phyloP scores from a whole-genome alignment of 1,140 invertebrate species.

The Panagrolaimus sp. region DNA sequence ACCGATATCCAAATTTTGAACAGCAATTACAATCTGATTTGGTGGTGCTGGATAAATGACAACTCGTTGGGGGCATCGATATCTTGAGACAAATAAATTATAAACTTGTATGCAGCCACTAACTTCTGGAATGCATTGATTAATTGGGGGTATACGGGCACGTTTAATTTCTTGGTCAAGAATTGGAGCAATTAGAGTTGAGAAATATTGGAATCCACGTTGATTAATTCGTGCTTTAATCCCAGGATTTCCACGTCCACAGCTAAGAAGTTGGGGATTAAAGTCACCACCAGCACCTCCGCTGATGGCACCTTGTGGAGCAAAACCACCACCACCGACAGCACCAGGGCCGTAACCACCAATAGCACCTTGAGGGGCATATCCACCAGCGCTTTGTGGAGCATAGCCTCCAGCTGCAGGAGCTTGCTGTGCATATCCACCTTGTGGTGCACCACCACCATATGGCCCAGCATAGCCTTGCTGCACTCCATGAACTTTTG shows the following conservation, averaged over 20 bases:
- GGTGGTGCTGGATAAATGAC: constrained; percentile 53
- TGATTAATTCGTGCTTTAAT: constrained; percentile 52
- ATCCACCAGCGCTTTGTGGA: constrained; percentile 1
- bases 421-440: not conserved
- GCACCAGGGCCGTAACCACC: constrained; percentile 6
- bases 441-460: not conserved
- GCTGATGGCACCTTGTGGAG: not conserved
- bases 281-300: constrained; percentile 29
- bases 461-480: not conserved
- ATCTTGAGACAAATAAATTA: constrained; percentile 55
- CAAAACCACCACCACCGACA: not conserved
- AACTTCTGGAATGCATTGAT: constrained; percentile 50
- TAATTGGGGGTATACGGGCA: constrained; percentile 53
- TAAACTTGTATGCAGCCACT: constrained; percentile 55
- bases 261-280: constrained; percentile 46
- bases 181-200: constrained; percentile 40
- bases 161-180: constrained; percentile 44
- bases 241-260: constrained; percentile 45
- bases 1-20: constrained; percentile 56
- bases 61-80: constrained; percentile 53
- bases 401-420: not conserved
- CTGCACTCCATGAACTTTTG: too few relatives aligned
- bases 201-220: constrained; percentile 51
- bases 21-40: constrained; percentile 50
- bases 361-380: not conserved